Evolutionary conservation across 2,113 vertebrate genomes (phyloP).

Genomic region (human (Homo sapiens)): DNA sequence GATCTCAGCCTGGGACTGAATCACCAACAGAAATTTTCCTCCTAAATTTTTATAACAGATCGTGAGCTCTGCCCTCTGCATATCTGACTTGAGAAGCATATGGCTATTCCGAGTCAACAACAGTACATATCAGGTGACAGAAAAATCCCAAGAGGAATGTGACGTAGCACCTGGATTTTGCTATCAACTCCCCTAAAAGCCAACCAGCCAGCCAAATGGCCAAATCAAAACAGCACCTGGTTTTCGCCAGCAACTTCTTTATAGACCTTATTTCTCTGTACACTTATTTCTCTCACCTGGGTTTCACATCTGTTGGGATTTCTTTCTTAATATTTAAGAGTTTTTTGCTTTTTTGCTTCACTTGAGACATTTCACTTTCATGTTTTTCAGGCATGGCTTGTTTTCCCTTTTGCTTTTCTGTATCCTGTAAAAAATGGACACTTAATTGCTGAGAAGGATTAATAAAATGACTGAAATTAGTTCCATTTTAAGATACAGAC

Average conservation of each 20-base stretch:
- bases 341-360: slow-evolving; percentile 94
- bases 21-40: neutral
- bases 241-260: neutral
- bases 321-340: slow-evolving; percentile 90
- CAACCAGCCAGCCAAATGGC: neutral
- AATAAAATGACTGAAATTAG: neutral
- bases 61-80: neutral
- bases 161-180: neutral
- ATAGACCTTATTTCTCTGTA: neutral
- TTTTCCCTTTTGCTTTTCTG: slow-evolving; percentile 94
- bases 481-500: neutral
- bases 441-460: slow-evolving; percentile 22
- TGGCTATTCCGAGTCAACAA: neutral
- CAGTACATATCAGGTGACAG: neutral
- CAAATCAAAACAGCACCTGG: neutral
- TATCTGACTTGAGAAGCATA: neutral
- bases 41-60: neutral
- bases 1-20: neutral
- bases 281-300: slow-evolving; percentile 86
- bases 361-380: slow-evolving; percentile 87
- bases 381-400: slow-evolving; percentile 86
- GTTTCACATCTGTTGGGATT: slow-evolving; percentile 88
- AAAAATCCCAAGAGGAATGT: neutral
- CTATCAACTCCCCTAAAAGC: neutral
- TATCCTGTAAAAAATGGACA: slow-evolving; percentile 85